phyloP scores from a whole-genome alignment of 2,888 invertebrate species.

The Cosmorhoe ocellata region DNA sequence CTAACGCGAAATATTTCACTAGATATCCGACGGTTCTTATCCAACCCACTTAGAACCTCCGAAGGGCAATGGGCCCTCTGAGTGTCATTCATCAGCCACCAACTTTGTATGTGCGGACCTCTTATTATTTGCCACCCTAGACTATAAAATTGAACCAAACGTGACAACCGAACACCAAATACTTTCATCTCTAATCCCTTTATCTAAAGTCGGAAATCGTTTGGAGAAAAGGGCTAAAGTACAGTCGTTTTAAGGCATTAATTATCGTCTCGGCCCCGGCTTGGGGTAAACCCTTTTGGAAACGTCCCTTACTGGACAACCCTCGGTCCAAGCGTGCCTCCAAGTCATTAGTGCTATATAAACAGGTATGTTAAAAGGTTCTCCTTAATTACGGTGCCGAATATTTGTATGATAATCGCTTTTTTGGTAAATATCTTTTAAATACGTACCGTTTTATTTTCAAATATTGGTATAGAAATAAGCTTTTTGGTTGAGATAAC shows the following conservation, averaged over 20 bases:
- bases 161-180: slow-evolving; percentile 38
- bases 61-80: slow-evolving; percentile 81
- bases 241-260: slow-evolving; percentile 76
- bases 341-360: slow-evolving; percentile 75
- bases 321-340: slow-evolving; percentile 69
- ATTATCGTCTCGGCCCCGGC: slow-evolving; percentile 74
- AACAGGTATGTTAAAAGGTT: slow-evolving; percentile 67
- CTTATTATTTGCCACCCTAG: slow-evolving; percentile 77
- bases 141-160: slow-evolving; percentile 79
- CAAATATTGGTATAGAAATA: no score
- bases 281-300: slow-evolving; percentile 79
- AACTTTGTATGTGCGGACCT: slow-evolving; percentile 78
- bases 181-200: slow-evolving; percentile 37
- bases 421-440: background rate
- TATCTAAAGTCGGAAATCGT: slow-evolving; percentile 40
- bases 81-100: slow-evolving; percentile 81
- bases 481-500: no score
- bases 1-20: slow-evolving; percentile 70
- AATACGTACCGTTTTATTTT: no score
- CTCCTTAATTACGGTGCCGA: slow-evolving; percentile 59
- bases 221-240: slow-evolving; percentile 40
- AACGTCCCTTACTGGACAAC: slow-evolving; percentile 78
- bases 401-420: slow-evolving; percentile 48
- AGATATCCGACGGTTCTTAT: slow-evolving; percentile 79
- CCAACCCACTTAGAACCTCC: slow-evolving; percentile 78